Evolutionary conservation across 2,113 vertebrate genomes (phyloP).

Genomic region (Serilophus lunatus): DNA sequence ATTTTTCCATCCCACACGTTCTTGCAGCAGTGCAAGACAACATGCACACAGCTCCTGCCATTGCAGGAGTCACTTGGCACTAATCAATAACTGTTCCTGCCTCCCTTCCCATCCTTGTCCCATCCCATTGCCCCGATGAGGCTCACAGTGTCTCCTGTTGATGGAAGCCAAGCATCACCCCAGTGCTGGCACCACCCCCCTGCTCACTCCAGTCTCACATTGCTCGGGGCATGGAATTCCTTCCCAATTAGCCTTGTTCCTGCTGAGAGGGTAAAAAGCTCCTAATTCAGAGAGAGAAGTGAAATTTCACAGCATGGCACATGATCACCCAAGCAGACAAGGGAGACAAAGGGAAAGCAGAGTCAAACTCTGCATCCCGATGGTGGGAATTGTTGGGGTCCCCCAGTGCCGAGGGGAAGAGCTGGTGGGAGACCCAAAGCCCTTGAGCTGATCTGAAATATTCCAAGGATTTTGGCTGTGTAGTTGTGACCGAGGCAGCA

Average conservation of each 20-base stretch:
- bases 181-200: accelerated
- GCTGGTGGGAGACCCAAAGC: background rate
- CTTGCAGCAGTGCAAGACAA: background rate
- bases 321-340: accelerated
- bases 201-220: background rate
- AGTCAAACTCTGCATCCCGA: background rate
- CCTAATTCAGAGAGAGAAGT: background rate
- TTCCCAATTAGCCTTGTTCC: background rate
- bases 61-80: background rate
- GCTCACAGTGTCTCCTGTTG: accelerated
- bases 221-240: background rate
- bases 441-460: accelerated
- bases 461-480: background rate
- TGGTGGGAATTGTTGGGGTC: background rate
- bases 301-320: background rate
- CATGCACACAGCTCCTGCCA: accelerated
- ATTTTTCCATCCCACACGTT: background rate
- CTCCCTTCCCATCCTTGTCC: background rate
- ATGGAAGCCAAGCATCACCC: background rate
- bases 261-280: background rate
- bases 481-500: background rate
- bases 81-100: background rate
- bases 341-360: background rate
- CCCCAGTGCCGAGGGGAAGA: background rate
- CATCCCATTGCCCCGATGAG: background rate